Percentiles rank a stretch among this genome's conserved stretches.
phyloP scores from a whole-genome alignment of 2,113 vertebrate genomes.

The Hirundichthys speculiger region DNA sequence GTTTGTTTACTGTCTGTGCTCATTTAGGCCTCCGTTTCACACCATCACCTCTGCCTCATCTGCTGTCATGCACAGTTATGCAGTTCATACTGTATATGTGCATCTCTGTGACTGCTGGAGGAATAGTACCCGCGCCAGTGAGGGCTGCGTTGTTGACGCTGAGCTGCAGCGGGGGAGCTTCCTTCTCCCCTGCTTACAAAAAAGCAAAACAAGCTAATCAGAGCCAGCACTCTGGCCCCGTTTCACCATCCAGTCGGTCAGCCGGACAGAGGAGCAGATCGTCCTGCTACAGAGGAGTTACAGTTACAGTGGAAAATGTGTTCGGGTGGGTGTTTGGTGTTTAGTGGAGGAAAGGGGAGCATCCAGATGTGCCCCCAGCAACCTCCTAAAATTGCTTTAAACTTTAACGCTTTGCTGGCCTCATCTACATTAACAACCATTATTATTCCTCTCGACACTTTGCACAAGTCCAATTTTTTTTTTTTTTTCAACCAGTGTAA shows the following conservation, averaged over 20 bases:
- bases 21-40: not conserved
- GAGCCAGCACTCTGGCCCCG: constrained; percentile 64
- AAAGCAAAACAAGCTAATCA: constrained; percentile 83
- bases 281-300: constrained; percentile 33
- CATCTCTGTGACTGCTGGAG: constrained; percentile 19
- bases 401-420: constrained; percentile 44
- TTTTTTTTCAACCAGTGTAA: not conserved
- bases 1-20: constrained; percentile 44
- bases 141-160: constrained; percentile 66
- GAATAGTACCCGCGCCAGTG: constrained; percentile 30
- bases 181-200: constrained; percentile 68
- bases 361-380: constrained; percentile 60
- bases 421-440: constrained; percentile 20
- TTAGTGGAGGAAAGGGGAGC: constrained; percentile 11
- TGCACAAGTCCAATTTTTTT: not conserved
- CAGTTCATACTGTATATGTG: not conserved
- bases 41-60: not conserved
- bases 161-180: constrained; percentile 70
- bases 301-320: constrained; percentile 32
- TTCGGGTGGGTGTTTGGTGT: constrained; percentile 3
- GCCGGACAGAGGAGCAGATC: constrained; percentile 25
- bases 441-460: constrained; percentile 8
- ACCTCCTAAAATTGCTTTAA: constrained; percentile 43
- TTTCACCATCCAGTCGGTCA: constrained; percentile 54
- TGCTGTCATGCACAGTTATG: not conserved